These are phyloP conservation scores for Anthoscopus minutus DNA, from an alignment of 2,113 vertebrate genomes.

Conservation along the genomic window DNA sequence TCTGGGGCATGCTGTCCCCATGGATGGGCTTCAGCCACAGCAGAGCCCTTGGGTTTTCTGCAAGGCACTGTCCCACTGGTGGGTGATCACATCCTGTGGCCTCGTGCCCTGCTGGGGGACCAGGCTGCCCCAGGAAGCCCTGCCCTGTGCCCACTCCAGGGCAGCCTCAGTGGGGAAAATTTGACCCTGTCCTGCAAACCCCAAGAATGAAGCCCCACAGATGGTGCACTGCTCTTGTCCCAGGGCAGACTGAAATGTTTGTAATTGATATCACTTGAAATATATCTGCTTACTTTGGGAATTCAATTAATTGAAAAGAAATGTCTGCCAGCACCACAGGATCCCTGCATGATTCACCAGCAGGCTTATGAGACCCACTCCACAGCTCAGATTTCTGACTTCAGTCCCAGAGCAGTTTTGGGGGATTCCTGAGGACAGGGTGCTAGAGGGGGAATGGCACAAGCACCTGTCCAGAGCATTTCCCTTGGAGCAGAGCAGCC, in stretches of 20 bases:
- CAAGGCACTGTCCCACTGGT: neutral
- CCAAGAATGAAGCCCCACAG: accelerated
- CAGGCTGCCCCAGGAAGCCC: accelerated
- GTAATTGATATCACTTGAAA: neutral
- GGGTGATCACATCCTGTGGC: accelerated
- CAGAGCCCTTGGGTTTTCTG: neutral
- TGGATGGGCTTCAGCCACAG: accelerated
- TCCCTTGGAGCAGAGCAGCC: neutral
- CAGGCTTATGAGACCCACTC: neutral
- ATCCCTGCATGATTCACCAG: neutral
- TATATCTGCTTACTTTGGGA: neutral
- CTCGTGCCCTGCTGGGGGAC: too few relatives aligned
- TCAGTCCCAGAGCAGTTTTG: neutral
- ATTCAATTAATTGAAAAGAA: neutral
- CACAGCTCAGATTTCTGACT: neutral
- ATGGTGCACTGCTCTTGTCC: neutral
- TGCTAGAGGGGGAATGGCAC: neutral
- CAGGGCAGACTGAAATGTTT: accelerated
- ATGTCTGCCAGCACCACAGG: neutral
- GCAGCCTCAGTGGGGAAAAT: neutral
- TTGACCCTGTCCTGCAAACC: neutral
- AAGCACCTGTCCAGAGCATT: neutral
- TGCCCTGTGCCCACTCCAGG: accelerated
- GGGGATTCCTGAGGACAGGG: neutral
- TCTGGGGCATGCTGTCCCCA: accelerated